phyloP scores from a whole-genome alignment of 2,888 invertebrate genomes.

The Vesta saturnalis region DNA sequence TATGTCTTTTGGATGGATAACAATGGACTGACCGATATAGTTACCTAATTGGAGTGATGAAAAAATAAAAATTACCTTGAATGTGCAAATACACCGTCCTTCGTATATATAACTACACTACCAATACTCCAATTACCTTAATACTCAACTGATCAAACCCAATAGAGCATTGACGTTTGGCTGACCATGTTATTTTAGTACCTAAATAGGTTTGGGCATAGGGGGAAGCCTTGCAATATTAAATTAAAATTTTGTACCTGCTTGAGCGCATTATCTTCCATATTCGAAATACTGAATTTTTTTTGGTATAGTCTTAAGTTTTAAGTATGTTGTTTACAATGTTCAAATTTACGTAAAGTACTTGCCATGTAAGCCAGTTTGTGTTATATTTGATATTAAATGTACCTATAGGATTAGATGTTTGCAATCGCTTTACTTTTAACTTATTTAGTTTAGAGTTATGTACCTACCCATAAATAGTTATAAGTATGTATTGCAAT shows the following conservation, averaged over 20 bases:
- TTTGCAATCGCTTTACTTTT: conserved; percentile 34
- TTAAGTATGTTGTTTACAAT: conserved; percentile 3
- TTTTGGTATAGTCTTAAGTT: neutral
- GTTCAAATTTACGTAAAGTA: conserved; percentile 37
- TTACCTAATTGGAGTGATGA: conserved; percentile 51
- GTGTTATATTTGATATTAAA: conserved; percentile 38
- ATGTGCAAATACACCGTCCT: neutral
- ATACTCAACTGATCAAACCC: neutral
- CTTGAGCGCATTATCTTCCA: conserved; percentile 37
- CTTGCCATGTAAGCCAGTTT: conserved; percentile 53
- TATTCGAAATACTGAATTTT: neutral
- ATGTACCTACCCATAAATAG: conserved; percentile 26
- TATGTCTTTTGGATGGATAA: conserved; percentile 52
- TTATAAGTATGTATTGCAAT: conserved; percentile 37
- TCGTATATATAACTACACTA: neutral
- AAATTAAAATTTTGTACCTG: conserved; percentile 48
- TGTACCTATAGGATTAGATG: conserved; percentile 28
- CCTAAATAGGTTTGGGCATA: conserved; percentile 54
- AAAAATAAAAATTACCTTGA: conserved; percentile 24
- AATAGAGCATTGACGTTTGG: neutral
- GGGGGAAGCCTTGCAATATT: conserved; percentile 55
- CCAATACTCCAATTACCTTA: neutral
- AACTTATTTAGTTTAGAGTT: conserved; percentile 38
- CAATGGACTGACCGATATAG: conserved; percentile 55
- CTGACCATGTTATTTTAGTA: conserved; percentile 13